phyloP scores from a whole-genome alignment of 2,113 vertebrate species.

The Poeciliopsis prolifica region DNA sequence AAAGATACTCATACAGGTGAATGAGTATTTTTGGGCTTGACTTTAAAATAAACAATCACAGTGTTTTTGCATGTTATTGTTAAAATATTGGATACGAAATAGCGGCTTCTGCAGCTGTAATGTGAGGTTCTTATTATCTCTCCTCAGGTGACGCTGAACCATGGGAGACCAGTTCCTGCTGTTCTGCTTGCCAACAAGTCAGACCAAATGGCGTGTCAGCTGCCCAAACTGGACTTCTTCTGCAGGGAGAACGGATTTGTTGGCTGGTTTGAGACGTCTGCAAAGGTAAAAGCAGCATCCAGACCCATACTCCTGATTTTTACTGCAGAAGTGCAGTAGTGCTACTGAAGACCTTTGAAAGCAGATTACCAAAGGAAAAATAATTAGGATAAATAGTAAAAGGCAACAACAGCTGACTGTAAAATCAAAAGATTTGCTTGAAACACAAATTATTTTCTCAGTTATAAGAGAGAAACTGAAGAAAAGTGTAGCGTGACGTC shows the following conservation, averaged over 20 bases:
- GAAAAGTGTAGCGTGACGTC: constrained; percentile 38
- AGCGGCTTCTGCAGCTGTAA: neutral
- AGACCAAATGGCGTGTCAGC: constrained; percentile 75
- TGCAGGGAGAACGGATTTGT: constrained; percentile 81
- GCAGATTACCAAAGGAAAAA: neutral
- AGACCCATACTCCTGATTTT: neutral
- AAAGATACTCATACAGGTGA: too few relatives aligned
- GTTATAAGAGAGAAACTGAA: constrained; percentile 7
- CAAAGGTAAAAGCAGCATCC: constrained; percentile 73
- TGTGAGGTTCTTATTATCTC: constrained; percentile 6
- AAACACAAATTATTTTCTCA: constrained; percentile 4
- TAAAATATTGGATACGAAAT: neutral
- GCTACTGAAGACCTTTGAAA: neutral
- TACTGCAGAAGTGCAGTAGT: neutral
- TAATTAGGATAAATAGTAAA: neutral
- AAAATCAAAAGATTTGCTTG: neutral
- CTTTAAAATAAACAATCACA: neutral
- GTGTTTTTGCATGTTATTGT: neutral
- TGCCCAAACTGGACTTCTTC: constrained; percentile 78
- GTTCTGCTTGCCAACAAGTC: constrained; percentile 85
- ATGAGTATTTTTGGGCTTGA: neutral
- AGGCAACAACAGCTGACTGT: neutral
- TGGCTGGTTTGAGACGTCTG: constrained; percentile 83
- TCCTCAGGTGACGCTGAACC: constrained; percentile 67
- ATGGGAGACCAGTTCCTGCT: constrained; percentile 79